These are phyloP conservation scores for Anhinga rufa DNA, from an alignment of 2,113 vertebrate genomes.

Conservation along the genomic window DNA sequence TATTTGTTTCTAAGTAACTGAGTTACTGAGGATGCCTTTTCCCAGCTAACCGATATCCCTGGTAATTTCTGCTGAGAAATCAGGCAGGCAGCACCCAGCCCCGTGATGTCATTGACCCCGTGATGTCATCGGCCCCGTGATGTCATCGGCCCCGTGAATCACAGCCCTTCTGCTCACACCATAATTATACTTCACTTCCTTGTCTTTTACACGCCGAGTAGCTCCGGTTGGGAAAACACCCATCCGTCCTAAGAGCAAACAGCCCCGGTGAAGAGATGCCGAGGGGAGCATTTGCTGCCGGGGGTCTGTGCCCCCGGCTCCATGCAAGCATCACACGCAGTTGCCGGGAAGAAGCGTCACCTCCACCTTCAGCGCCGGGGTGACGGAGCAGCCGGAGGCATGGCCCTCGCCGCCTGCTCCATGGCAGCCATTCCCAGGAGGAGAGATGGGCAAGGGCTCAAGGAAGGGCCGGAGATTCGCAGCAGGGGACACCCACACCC, in stretches of 20 bases:
- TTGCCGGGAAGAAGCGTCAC: neutral
- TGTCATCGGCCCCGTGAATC: accelerated
- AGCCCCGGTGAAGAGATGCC: accelerated
- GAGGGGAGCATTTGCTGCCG: neutral
- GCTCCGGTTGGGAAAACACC: neutral
- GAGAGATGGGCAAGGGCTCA: neutral
- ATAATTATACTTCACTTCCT: neutral
- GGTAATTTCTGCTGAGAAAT: neutral
- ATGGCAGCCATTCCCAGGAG: neutral
- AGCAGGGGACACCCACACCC: neutral
- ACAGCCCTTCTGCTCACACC: neutral
- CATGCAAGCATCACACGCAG: accelerated
- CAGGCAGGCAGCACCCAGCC: neutral
- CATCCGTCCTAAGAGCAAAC: accelerated
- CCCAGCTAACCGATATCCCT: neutral
- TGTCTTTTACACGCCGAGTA: neutral
- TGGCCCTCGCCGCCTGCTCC: accelerated
- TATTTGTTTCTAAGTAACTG: neutral
- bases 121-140: no score
- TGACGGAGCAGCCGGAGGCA: neutral
- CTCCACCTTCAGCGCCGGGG: accelerated
- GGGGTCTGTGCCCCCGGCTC: neutral
- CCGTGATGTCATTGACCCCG: accelerated
- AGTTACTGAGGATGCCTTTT: neutral
- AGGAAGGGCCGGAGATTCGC: neutral